phyloP scores from a whole-genome alignment of 2,797 vertebrate genomes.

The Ciconia nigra region DNA sequence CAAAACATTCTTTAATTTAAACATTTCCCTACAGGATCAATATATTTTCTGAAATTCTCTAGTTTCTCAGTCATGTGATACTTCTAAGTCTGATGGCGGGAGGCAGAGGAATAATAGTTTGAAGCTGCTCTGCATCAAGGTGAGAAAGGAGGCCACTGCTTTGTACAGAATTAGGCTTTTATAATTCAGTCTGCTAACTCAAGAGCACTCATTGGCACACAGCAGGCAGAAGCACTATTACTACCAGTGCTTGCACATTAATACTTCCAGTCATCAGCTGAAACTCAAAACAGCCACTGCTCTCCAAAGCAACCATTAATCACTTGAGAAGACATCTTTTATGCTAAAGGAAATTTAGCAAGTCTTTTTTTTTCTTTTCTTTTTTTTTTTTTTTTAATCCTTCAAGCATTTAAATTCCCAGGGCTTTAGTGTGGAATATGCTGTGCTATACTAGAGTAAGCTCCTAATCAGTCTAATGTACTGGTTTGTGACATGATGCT shows the following conservation, averaged over 20 bases:
- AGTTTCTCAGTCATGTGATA: neutral
- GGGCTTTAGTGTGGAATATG: neutral
- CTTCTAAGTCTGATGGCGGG: neutral
- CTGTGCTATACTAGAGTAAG: neutral
- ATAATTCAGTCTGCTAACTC: constrained; percentile 1
- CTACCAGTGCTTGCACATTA: neutral
- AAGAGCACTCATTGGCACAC: neutral
- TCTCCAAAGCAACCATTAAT: neutral
- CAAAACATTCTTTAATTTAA: neutral
- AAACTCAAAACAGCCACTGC: neutral
- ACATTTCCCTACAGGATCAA: neutral
- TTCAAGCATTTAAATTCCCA: neutral
- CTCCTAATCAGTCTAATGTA: neutral
- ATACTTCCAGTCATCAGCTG: neutral
- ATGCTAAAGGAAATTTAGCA: neutral
- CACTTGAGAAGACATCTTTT: neutral
- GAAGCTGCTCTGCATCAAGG: neutral
- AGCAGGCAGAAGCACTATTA: neutral
- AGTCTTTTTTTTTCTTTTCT: fast-evolving
- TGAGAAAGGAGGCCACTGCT: neutral
- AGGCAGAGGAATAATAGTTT: neutral
- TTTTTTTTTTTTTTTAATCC: neutral
- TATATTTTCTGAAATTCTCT: neutral
- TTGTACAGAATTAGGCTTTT: neutral
- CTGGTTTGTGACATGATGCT: neutral